Evolutionary conservation across 1,140 invertebrate genomes (phyloP), one percentile per base, ranked within the genome.

Genomic region (Chironomus striatipennis): DNA sequence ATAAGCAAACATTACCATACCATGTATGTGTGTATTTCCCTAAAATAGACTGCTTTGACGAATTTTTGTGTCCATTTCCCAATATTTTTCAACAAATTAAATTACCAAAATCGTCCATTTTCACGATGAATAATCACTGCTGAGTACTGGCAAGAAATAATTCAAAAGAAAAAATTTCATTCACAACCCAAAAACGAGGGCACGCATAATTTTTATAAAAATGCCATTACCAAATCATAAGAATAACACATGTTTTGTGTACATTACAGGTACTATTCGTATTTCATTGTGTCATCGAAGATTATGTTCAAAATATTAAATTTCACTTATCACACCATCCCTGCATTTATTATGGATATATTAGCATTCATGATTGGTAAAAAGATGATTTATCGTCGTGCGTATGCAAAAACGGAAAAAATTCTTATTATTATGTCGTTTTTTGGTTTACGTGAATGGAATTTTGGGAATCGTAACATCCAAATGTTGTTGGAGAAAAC

Each of bases 271-370:
- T 82, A 80, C 78, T 82, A 81, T 78, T 82, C 81, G 76, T 82
- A 82, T 78, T 77, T 81, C 79, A 82, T 82, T 80, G 80, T 82
- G 78, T 79, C 79, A 77, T 82, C 79, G 78, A 82, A 82, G 79
- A 78, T 79, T 78, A 75, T 82, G 74, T 83, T 85, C 79, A 76
- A 80, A 75, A 74, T 84, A 73, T 76, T 78, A 74, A 79, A 79
- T 76, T 83, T 88, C 77, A 81, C 88, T 67, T 79, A 88, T 42
- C 88, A 89, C 78, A 85, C 84, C 81, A 78, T 89, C 74, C 88
- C 88, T 12, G 88, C 87, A 17, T 84, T 87, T 78, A 79, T 89
- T 64, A 82, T 86, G 43, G 88, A 90, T 79, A 82, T 81, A 64
- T 79, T 85, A 64, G 78, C 84, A 17, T 79, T 86, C 24, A 78